Percentiles rank a stretch among this genome's conserved stretches.
These are phyloP conservation scores for Oryzias dopingdopingensis DNA, from an alignment of 2,797 vertebrate genomes.

Conservation along the genomic window DNA sequence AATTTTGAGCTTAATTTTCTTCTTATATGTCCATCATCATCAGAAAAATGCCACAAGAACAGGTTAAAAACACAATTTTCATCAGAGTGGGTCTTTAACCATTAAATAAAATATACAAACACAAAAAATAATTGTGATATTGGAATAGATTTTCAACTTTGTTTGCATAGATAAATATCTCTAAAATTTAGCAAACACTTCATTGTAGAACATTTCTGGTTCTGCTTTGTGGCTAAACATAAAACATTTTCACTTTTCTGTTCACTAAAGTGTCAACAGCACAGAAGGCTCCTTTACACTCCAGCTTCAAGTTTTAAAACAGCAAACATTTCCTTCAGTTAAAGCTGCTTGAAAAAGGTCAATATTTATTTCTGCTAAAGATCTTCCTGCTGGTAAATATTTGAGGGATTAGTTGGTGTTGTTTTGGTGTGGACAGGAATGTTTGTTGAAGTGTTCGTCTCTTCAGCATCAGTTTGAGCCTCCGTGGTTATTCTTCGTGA, in stretches of 20 bases:
- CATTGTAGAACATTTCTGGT: no score
- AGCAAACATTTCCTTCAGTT: conserved; percentile 53
- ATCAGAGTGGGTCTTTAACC: no score
- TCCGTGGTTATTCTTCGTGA: conserved; percentile 21
- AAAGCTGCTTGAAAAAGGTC: conserved; percentile 36
- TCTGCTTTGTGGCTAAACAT: no score
- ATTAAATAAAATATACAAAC: no score
- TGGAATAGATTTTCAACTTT: no score
- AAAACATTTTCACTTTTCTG: conserved; percentile 14
- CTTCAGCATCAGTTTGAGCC: conserved; percentile 29
- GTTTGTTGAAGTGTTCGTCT: conserved; percentile 49
- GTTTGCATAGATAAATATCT: no score
- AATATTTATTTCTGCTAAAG: conserved; percentile 52
- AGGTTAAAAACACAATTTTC: no score
- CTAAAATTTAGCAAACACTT: no score
- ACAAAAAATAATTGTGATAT: no score
- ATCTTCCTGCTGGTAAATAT: conserved; percentile 53
- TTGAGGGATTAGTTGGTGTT: conserved; percentile 52
- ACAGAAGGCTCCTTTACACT: conserved; percentile 23
- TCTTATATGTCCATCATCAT: no score
- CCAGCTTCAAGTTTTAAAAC: conserved; percentile 15
- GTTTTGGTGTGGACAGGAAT: conserved; percentile 58
- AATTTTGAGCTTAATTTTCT: no score
- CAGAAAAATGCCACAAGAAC: no score
- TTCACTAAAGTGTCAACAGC: conserved; percentile 26